These are phyloP conservation scores for Procambarus virginalis DNA, from an alignment of 1,140 invertebrate genomes.

Conservation along the genomic window DNA sequence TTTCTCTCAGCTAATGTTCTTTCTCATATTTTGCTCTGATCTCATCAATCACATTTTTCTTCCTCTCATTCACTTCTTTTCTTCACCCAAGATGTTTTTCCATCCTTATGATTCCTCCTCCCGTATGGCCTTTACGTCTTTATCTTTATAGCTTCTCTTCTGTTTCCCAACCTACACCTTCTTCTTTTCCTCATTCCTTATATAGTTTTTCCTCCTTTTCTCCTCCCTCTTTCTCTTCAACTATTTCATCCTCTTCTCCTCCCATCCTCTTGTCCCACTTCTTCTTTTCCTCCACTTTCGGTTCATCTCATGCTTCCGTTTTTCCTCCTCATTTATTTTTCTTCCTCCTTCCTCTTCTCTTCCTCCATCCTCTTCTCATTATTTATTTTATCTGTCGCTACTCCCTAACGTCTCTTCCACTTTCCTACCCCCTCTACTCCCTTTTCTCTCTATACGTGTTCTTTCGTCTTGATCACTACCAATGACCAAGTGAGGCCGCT, in stretches of 20 bases:
- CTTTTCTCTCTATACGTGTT: background rate
- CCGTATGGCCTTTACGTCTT: no score
- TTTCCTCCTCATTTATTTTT: background rate
- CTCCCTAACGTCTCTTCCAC: background rate
- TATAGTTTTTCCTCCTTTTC: background rate
- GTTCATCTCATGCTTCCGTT: background rate
- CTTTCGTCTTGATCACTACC: conserved; percentile 23
- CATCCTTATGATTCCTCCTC: no score
- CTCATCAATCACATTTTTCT: no score
- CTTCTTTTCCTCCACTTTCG: background rate
- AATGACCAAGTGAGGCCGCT: conserved; percentile 18
- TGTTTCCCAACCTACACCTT: no score
- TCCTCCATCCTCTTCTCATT: background rate
- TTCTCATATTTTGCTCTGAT: no score
- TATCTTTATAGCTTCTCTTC: no score
- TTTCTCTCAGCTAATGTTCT: no score
- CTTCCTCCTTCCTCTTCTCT: background rate
- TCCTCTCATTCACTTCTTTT: no score
- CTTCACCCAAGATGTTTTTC: no score
- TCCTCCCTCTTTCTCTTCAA: background rate
- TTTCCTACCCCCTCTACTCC: background rate
- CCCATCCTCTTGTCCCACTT: background rate
- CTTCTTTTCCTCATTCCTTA: no score
- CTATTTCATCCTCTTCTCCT: background rate
- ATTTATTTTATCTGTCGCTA: no score